These are phyloP conservation scores for Ceryle rudis DNA, from an alignment of 2,797 vertebrate genomes.

Conservation along the genomic window DNA sequence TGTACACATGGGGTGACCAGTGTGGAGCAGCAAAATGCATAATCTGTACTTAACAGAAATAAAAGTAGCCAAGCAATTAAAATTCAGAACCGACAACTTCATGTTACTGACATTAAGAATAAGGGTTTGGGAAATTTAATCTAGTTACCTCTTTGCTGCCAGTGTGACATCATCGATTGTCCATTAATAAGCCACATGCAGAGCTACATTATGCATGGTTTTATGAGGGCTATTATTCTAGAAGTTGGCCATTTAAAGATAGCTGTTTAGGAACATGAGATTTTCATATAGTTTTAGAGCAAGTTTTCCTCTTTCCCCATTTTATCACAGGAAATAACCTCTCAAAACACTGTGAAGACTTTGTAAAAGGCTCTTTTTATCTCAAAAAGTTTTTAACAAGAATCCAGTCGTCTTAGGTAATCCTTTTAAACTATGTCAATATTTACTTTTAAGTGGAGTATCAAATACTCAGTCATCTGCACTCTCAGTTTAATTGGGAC, in stretches of 20 bases:
- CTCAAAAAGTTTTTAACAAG: constrained; percentile 30
- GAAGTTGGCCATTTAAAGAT: constrained; percentile 1
- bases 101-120: neutral
- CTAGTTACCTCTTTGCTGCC: neutral
- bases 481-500: neutral
- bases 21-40: neutral
- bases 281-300: constrained; percentile 10
- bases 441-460: constrained; percentile 42
- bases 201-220: neutral
- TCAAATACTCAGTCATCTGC: neutral
- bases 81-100: neutral
- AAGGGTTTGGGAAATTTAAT: neutral
- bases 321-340: constrained; percentile 20
- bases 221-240: neutral
- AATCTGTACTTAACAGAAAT: neutral
- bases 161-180: neutral
- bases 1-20: neutral
- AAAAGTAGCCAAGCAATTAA: neutral
- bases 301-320: neutral
- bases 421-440: constrained; percentile 36
- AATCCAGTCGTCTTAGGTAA: constrained; percentile 30
- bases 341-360: neutral
- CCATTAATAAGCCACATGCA: neutral
- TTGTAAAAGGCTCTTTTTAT: constrained; percentile 21
- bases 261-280: constrained; percentile 14